A percentile compares a stretch with the other conserved stretches of the same genome.
phyloP scores from a whole-genome alignment of 2,113 vertebrate species.

The Sminthopsis crassicaudata region DNA sequence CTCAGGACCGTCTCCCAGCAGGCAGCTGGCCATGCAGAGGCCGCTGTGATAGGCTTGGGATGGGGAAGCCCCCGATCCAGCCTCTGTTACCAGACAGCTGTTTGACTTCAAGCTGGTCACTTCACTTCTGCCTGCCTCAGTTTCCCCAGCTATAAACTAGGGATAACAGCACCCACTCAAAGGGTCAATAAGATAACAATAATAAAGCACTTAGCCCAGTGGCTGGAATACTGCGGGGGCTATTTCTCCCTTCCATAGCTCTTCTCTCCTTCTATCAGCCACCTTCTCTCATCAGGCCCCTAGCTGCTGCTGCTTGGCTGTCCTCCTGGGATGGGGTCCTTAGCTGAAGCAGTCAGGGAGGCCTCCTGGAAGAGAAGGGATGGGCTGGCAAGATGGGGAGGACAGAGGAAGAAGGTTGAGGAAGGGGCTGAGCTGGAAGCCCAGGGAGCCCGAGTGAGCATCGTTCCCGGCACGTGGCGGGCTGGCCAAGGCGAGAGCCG shows the following conservation, averaged over 20 bases:
- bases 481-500: not conserved
- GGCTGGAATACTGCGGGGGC: no score
- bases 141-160: not conserved
- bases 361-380: not conserved
- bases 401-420: not conserved
- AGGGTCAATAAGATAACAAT: no score
- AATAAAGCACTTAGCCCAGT: no score
- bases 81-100: not conserved
- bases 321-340: not conserved
- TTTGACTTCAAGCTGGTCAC: not conserved
- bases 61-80: not conserved
- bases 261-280: not conserved
- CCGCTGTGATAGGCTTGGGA: no score
- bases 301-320: not conserved
- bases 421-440: not conserved
- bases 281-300: no score
- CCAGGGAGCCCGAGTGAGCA: not conserved
- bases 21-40: not conserved
- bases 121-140: not conserved
- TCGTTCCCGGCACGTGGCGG: not conserved
- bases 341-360: not conserved
- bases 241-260: no score
- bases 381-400: not conserved
- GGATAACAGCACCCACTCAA: not conserved
- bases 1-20: not conserved